Evolutionary conservation across 2,797 vertebrate species (phyloP).

Genomic region (Esox lucius): DNA sequence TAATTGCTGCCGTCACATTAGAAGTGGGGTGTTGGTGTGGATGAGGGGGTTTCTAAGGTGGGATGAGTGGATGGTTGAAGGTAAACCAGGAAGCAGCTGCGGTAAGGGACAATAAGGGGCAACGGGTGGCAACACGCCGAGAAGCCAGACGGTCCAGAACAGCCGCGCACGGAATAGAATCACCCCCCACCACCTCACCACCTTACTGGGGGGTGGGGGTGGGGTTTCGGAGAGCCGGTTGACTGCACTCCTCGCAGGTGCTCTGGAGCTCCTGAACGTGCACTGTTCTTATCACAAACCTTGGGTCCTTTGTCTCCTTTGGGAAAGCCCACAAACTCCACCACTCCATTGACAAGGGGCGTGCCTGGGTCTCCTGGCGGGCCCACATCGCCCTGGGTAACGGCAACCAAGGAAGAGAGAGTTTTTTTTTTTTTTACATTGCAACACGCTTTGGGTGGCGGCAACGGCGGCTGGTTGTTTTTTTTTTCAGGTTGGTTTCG

Average conservation of each 20-base stretch:
- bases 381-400: constrained; percentile 85
- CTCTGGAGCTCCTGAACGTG: not conserved
- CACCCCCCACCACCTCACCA: not conserved
- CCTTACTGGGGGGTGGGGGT: too few species aligned
- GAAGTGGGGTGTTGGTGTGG: too few species aligned
- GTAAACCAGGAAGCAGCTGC: not conserved
- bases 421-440: constrained; percentile 42
- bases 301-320: constrained; percentile 88
- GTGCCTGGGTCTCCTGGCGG: constrained; percentile 83
- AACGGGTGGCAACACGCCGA: not conserved
- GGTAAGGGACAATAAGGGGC: not conserved
- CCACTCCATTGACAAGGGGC: constrained; percentile 80
- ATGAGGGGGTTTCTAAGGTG: not conserved
- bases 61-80: not conserved
- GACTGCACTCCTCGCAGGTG: not conserved
- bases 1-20: not conserved
- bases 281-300: constrained; percentile 69
- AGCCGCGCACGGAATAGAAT: not conserved
- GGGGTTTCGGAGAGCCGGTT: constrained; percentile 16
- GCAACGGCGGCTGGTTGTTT: not conserved
- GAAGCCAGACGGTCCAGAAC: not conserved
- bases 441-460: constrained; percentile 25
- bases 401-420: constrained; percentile 67
- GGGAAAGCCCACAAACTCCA: constrained; percentile 86
- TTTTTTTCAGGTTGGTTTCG: not conserved